Evolutionary conservation across 2,888 invertebrate genomes (phyloP), one percentile per base, ranked within the genome.

Genomic region (Anthophora plumipes): DNA sequence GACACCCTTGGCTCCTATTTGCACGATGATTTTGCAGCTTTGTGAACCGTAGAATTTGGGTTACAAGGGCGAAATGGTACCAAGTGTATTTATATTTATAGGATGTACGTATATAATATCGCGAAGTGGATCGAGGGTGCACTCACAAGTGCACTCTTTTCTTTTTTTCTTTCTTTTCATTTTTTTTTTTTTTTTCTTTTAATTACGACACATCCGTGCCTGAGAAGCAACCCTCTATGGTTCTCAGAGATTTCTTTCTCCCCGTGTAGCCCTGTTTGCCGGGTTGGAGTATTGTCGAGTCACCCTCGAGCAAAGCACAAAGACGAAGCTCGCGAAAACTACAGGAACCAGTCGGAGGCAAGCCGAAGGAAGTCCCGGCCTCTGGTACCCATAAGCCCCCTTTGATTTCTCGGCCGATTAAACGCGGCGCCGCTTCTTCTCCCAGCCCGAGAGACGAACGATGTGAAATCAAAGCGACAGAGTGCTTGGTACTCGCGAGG

Each of bases 321-420:
- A 82, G 79, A 73, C 37, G 61, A n/a, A 61, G 54, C 31, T 66
- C 60, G 74, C 68, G 76, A 76, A 66, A 83, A 57, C 64, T 64
- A 67, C 72, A 55, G 75, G 76, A 77, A 77, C 63, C 48, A 37
- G 48, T n/a, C 25, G 41, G 48, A 55, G 60, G 31, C n/a, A n/a
- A n/a, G n/a, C 46, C 37, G 69, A 39, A 78, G 61, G n/a, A 69
- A 63, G 60, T 54, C 50, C 57, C 68, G 14, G 60, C 46, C 39
- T n/a, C n/a, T 54, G 61, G 67, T 52, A 39, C 54, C 41, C 22
- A 74, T 61, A 3, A 31, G 81, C 71, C 79, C n/a, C 82, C 77
- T 85, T 85, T 80, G 74, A 81, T 80, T 82, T 79, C 71, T 79
- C 84, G 77, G 64, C 55, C 80, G 82, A 82, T 85, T 86, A 85